A percentile compares a stretch with the other conserved stretches of the same genome.
Evolutionary conservation across 2,888 invertebrate genomes (phyloP).

Genomic region (Pheosia gnoma): DNA sequence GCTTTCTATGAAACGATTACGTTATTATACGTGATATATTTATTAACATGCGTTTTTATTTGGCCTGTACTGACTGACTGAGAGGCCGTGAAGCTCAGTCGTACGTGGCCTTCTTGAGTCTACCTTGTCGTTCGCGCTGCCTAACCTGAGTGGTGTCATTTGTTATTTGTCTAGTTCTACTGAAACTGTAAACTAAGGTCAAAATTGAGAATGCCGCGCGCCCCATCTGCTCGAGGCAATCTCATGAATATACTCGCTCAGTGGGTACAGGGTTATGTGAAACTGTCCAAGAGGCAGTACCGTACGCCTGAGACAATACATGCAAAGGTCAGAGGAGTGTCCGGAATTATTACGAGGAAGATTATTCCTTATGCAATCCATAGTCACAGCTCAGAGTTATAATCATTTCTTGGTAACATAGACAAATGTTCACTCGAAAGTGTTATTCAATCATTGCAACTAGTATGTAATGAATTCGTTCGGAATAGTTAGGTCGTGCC

Average conservation of each 20-base stretch:
- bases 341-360: constrained; percentile 3
- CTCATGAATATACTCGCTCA: neutral
- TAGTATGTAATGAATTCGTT: neutral
- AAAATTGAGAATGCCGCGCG: no score
- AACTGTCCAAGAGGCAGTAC: constrained; percentile 2
- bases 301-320: constrained; percentile 9
- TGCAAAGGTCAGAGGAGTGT: constrained; percentile 11
- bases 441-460: neutral
- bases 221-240: no score
- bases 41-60: constrained; percentile 34
- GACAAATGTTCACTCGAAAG: constrained; percentile 3
- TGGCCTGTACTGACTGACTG: neutral
- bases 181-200: no score
- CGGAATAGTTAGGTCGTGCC: neutral
- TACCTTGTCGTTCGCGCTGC: no score
- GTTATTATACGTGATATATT: constrained; percentile 44
- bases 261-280: neutral
- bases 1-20: constrained; percentile 47
- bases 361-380: constrained; percentile 5
- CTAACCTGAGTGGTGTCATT: no score
- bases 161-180: no score
- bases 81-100: no score
- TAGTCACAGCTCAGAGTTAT: constrained; percentile 2
- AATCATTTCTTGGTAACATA: constrained; percentile 2
- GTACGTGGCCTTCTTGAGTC: no score